These are phyloP conservation scores for Coracias cyanogaster DNA, from an alignment of 2,797 vertebrate genomes.

Conservation along the genomic window DNA sequence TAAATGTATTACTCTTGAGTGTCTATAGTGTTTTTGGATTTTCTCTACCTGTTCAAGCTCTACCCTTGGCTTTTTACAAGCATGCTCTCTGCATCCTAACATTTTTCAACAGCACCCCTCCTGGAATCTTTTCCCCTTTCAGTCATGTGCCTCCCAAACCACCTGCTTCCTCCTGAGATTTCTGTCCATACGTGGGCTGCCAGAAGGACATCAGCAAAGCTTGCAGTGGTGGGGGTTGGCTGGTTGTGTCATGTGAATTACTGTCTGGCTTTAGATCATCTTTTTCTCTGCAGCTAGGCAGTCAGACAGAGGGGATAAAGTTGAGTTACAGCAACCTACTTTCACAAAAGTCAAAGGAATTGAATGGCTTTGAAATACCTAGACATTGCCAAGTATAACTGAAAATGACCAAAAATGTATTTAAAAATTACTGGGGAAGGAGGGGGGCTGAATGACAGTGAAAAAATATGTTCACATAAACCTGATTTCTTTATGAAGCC, in stretches of 20 bases:
- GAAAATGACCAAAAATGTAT: background rate
- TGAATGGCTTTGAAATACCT: background rate
- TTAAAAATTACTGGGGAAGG: background rate
- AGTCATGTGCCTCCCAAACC: background rate
- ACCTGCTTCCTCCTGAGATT: background rate
- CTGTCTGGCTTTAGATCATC: background rate
- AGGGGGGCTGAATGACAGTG: background rate
- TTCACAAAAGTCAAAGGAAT: background rate
- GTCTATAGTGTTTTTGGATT: background rate
- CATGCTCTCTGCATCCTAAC: background rate
- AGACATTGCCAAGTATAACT: background rate
- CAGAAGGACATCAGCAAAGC: background rate
- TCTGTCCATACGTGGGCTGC: background rate
- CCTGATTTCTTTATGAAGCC: background rate
- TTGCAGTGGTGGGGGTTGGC: background rate
- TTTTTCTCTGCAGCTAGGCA: background rate
- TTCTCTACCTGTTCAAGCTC: background rate
- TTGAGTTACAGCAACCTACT: background rate
- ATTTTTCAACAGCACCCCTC: background rate
- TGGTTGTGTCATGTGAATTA: background rate
- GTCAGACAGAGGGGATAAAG: background rate
- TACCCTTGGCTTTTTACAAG: background rate
- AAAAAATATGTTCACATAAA: background rate
- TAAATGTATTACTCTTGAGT: background rate
- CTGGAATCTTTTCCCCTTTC: background rate